These are phyloP conservation scores for Melolontha melolontha DNA, from an alignment of 2,888 invertebrate species.

Conservation along the genomic window DNA sequence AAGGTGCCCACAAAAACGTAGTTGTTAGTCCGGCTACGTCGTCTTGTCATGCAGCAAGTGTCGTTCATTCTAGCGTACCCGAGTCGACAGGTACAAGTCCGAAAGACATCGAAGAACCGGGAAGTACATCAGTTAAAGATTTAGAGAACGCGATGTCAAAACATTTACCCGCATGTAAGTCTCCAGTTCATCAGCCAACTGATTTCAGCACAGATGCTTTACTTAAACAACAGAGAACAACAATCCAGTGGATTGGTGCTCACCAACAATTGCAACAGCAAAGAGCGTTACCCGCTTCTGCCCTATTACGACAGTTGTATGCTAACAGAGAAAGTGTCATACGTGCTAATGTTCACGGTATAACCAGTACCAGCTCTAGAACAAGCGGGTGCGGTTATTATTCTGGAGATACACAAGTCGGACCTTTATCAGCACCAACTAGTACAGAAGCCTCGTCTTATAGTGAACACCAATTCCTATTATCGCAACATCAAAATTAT, in stretches of 20 bases:
- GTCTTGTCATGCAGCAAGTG: constrained; percentile 73
- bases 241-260: constrained; percentile 95
- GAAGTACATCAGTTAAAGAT: constrained; percentile 83
- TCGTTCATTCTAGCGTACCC: constrained; percentile 67
- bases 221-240: constrained; percentile 83
- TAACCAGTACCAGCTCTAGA: constrained; percentile 64
- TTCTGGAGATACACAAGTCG: constrained; percentile 72
- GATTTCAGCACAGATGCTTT: constrained; percentile 90
- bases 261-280: constrained; percentile 73
- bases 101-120: constrained; percentile 65
- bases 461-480: constrained; percentile 68
- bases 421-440: constrained; percentile 89
- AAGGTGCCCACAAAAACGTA: constrained; percentile 60
- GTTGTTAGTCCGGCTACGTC: constrained; percentile 73
- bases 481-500: constrained; percentile 71
- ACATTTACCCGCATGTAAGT: constrained; percentile 79
- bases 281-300: constrained; percentile 85
- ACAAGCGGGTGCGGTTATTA: constrained; percentile 63
- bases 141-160: constrained; percentile 97
- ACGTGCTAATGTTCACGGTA: constrained; percentile 82
- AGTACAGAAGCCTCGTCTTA: constrained; percentile 84
- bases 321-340: constrained; percentile 96
- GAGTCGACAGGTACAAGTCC: constrained; percentile 64
- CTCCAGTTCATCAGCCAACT: constrained; percentile 78
- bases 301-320: constrained; percentile 88